Percentiles rank a stretch among this genome's conserved stretches.
These are phyloP conservation scores for Aspidiotus rigidus DNA, from an alignment of 2,888 invertebrate genomes.

Conservation along the genomic window DNA sequence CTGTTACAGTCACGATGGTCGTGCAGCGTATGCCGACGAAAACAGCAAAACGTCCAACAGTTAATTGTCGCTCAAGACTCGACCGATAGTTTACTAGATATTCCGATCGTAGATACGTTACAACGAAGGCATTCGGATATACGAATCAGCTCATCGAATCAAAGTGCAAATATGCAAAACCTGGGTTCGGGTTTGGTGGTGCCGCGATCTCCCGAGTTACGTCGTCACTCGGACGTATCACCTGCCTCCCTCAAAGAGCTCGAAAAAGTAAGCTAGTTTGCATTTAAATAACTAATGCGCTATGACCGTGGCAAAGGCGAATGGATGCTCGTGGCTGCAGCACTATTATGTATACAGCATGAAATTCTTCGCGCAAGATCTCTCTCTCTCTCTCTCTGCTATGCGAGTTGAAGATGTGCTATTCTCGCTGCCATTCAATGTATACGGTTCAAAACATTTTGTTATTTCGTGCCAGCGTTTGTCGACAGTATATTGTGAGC, in stretches of 20 bases:
- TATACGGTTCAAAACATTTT: too few relatives aligned
- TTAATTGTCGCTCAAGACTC: conserved; percentile 65
- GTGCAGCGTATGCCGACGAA: conserved; percentile 74
- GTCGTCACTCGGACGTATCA: conserved; percentile 77
- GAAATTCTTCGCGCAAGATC: too few relatives aligned
- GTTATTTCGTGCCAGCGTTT: too few relatives aligned
- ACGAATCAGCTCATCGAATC: conserved; percentile 48
- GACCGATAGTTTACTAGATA: conserved; percentile 71
- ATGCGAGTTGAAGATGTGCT: too few relatives aligned
- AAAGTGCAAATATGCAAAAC: conserved; percentile 47
- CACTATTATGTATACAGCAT: too few relatives aligned
- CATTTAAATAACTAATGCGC: too few relatives aligned
- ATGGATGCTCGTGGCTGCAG: too few relatives aligned
- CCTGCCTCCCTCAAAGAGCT: conserved; percentile 77
- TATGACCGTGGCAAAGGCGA: too few relatives aligned
- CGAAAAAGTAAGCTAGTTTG: conserved; percentile 60
- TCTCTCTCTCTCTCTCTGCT: too few relatives aligned
- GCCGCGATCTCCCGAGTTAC: conserved; percentile 69
- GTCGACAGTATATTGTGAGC: too few relatives aligned
- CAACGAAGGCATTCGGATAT: conserved; percentile 74
- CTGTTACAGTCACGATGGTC: conserved; percentile 63
- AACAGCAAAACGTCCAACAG: conserved; percentile 62
- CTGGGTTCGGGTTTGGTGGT: conserved; percentile 60
- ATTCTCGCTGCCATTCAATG: too few relatives aligned
- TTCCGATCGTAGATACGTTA: conserved; percentile 67